Evolutionary conservation across 2,113 vertebrate genomes (phyloP), one percentile per base, ranked within the genome.

Genomic region (Rhynchomys soricoides): DNA sequence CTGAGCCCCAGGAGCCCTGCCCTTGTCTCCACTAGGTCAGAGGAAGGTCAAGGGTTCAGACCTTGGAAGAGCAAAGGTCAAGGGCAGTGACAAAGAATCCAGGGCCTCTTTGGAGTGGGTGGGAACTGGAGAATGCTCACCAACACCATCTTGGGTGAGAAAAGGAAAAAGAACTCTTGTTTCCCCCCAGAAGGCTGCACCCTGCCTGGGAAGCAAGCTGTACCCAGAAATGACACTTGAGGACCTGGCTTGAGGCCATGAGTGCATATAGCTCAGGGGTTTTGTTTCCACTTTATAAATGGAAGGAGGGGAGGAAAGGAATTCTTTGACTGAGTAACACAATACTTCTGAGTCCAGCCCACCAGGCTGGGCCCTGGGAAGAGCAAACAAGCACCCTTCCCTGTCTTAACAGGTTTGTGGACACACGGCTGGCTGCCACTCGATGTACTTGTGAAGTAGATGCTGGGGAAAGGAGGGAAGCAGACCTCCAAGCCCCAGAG

Each of bases 301-400:
- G 5, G 48, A 74, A 75, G 3, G 13, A 97, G 88, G 92, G 4
- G 1, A 97, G 89, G 78, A 93, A 96, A 94, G 92, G 94, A 97
- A 95, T 97, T 95, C 75, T 94, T 90, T 81, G 82, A 40, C 97
- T 98, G 91, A 96, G 98, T 97, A 98, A 98, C 34, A 92, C 5
- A 79, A 97, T 68, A 90, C 92, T 55, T 93, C 59, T 91, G 82
- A 66, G 22, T 95, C 97, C 97, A 0, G 59, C 75, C 96, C 95
- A 98, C 93, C 96, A 97, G 70, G 96, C 93, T 95, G 59, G 97
- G 94, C 82, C 87, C 97, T 98, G 98, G 98, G 98, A 98, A 98
- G 97, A 98, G 89, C 97, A 98, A 98, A 98, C 97, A 98, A 94
- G 85, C 86, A 50, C 77, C 91, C 81, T 34, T 94, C 93, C 57